These are phyloP conservation scores for Camelus dromedarius DNA, from an alignment of 2,113 vertebrate genomes.

Conservation along the genomic window DNA sequence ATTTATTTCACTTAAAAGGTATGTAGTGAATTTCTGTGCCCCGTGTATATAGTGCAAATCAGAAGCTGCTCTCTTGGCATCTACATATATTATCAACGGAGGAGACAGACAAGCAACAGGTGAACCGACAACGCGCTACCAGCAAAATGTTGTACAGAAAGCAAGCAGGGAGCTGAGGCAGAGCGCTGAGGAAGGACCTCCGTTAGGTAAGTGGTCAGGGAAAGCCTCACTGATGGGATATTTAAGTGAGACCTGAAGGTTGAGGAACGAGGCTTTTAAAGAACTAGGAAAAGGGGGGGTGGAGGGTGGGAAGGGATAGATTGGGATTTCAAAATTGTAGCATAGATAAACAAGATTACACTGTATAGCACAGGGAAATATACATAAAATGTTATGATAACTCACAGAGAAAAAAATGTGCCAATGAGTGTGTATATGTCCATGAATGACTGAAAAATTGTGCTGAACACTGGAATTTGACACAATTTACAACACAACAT, in stretches of 20 bases:
- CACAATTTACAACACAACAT: too few species aligned
- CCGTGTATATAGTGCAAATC: neutral
- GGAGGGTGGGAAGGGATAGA: too few species aligned
- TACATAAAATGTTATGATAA: too few species aligned
- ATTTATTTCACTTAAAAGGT: neutral
- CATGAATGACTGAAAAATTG: too few species aligned
- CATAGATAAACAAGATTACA: too few species aligned
- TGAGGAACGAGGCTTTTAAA: neutral
- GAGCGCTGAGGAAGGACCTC: neutral
- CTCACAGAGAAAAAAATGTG: too few species aligned
- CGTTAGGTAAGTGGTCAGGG: neutral
- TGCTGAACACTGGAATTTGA: too few species aligned
- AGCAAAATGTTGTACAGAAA: neutral
- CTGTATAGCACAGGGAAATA: too few species aligned
- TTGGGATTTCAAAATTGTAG: too few species aligned
- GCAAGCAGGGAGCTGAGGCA: neutral
- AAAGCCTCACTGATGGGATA: neutral
- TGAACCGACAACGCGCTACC: neutral
- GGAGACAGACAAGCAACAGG: neutral
- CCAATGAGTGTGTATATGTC: too few species aligned
- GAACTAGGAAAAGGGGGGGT: neutral
- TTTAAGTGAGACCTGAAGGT: neutral
- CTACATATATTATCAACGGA: rapidly evolving
- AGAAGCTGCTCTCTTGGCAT: neutral
- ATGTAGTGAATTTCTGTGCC: neutral